These are phyloP conservation scores for Mylabris phalerata DNA, from an alignment of 1,140 invertebrate species.

Conservation along the genomic window DNA sequence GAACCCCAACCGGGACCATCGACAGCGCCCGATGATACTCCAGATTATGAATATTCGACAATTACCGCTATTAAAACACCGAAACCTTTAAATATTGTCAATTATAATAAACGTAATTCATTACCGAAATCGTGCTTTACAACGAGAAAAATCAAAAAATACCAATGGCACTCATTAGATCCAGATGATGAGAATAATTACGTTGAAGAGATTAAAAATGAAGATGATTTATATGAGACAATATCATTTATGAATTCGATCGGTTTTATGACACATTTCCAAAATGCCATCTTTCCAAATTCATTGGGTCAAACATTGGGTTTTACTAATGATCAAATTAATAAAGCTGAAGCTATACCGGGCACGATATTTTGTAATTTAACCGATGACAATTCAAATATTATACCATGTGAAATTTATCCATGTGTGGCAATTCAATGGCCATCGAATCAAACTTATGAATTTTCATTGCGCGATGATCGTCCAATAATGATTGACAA, in stretches of 20 bases:
- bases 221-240: conserved; percentile 22
- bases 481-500: conserved; percentile 29
- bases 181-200: conserved; percentile 11
- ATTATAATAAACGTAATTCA: background rate
- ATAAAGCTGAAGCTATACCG: conserved; percentile 23
- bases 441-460: conserved; percentile 26
- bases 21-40: background rate
- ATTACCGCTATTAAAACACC: conserved; percentile 13
- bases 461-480: conserved; percentile 28
- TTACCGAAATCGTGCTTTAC: conserved; percentile 10
- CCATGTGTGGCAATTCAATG: conserved; percentile 31
- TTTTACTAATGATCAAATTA: conserved; percentile 22
- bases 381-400: conserved; percentile 17
- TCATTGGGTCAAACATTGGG: conserved; percentile 19
- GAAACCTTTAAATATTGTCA: conserved; percentile 5
- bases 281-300: conserved; percentile 24
- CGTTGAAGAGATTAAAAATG: background rate
- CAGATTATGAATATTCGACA: conserved; percentile 8
- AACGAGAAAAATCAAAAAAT: conserved; percentile 16
- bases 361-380: conserved; percentile 33
- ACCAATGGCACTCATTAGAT: conserved; percentile 19
- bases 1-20: conserved; percentile 3
- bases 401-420: conserved; percentile 27
- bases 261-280: conserved; percentile 30
- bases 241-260: conserved; percentile 26